These are phyloP conservation scores for Shinisaurus crocodilurus DNA, from an alignment of 2,113 vertebrate species.

Conservation along the genomic window DNA sequence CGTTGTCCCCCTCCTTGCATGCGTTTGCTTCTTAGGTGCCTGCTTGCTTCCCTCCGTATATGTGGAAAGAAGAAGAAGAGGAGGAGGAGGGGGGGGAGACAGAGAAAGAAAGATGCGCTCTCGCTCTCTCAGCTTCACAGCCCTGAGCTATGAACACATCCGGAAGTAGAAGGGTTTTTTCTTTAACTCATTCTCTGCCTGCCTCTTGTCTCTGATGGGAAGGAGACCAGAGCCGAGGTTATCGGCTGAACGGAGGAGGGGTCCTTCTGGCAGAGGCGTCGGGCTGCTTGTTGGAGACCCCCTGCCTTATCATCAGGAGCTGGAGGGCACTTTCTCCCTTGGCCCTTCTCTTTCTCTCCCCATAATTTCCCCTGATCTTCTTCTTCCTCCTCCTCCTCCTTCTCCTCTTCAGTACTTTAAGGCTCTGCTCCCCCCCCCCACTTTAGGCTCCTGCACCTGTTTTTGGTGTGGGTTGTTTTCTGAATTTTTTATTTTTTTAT, in stretches of 20 bases:
- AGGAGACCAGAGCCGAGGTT: background rate
- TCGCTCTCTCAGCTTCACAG: constrained; percentile 51
- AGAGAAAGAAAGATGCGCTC: constrained; percentile 45
- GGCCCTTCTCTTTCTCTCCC: background rate
- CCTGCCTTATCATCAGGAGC: too few species aligned
- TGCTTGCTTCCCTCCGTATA: constrained; percentile 1
- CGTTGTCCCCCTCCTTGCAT: background rate
- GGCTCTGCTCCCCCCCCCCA: background rate
- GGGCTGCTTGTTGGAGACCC: too few species aligned
- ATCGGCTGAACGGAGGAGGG: background rate
- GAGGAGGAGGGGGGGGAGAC: constrained; percentile 30
- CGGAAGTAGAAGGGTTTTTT: constrained; percentile 52
- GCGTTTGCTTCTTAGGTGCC: background rate
- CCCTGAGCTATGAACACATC: constrained; percentile 49
- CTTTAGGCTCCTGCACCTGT: background rate
- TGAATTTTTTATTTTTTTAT: too few species aligned
- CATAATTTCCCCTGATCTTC: background rate
- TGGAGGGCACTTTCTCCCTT: too few species aligned
- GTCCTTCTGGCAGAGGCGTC: background rate
- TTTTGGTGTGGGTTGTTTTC: background rate
- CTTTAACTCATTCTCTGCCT: constrained; percentile 55
- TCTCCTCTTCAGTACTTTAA: background rate
- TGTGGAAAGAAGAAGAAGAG: background rate
- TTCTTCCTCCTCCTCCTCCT: too few species aligned
- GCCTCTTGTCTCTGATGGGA: background rate